phyloP scores from a whole-genome alignment of 2,888 invertebrate species.

The Ochropleura plecta region DNA sequence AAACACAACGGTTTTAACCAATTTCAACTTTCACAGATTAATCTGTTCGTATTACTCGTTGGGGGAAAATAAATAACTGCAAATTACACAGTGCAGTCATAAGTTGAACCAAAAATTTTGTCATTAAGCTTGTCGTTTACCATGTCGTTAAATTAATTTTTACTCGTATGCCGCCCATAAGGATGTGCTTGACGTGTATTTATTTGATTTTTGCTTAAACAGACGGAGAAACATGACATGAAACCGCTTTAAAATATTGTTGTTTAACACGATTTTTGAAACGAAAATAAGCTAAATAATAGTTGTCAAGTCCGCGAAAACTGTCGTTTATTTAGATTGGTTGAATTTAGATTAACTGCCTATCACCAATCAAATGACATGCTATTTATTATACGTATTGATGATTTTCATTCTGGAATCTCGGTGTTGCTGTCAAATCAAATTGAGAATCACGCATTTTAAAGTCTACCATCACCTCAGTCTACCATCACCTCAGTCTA shows the following conservation, averaged over 20 bases:
- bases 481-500: too few relatives aligned
- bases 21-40: conserved; percentile 37
- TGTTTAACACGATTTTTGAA: not conserved
- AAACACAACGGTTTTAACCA: conserved; percentile 27
- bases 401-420: too few relatives aligned
- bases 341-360: not conserved
- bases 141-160: not conserved
- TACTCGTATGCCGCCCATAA: too few relatives aligned
- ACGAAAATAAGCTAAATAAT: not conserved
- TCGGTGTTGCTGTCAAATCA: not conserved
- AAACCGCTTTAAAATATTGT: not conserved
- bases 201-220: not conserved
- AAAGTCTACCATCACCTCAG: too few relatives aligned
- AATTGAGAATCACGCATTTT: not conserved
- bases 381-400: too few relatives aligned
- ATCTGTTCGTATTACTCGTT: conserved; percentile 32
- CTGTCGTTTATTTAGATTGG: not conserved
- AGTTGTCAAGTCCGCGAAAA: not conserved
- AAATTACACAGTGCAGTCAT: conserved; percentile 38
- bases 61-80: conserved; percentile 37
- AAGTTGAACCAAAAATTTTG: conserved; percentile 37
- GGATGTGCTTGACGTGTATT: too few relatives aligned
- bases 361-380: too few relatives aligned
- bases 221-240: not conserved
- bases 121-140: conserved; percentile 11